phyloP scores from a whole-genome alignment of 2,113 vertebrate genomes.

The Alligator mississippiensis region DNA sequence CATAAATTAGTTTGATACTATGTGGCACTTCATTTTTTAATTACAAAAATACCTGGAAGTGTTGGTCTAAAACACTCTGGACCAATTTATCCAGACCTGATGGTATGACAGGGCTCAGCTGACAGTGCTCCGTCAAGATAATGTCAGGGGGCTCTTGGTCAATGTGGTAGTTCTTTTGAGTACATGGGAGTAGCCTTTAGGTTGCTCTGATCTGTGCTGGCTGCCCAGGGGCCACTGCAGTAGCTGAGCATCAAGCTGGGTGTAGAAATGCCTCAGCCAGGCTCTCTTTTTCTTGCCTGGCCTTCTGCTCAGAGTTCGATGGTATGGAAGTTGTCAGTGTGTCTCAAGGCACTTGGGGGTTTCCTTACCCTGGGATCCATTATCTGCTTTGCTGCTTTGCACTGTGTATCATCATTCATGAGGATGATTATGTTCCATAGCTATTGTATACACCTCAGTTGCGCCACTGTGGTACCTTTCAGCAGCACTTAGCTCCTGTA shows the following conservation, averaged over 20 bases:
- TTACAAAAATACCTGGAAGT: background rate
- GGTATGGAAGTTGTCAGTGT: background rate
- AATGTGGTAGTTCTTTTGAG: background rate
- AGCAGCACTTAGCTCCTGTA: background rate
- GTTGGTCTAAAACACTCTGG: accelerated
- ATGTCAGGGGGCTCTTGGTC: background rate
- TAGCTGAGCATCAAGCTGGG: background rate
- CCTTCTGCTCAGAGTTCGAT: background rate
- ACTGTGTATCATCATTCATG: background rate
- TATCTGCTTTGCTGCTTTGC: background rate
- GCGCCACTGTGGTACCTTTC: background rate
- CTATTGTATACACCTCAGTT: background rate
- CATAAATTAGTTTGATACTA: background rate
- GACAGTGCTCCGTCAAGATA: background rate
- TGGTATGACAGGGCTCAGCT: background rate
- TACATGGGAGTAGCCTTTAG: background rate
- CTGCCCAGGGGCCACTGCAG: background rate
- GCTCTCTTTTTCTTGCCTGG: background rate
- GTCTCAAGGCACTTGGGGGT: background rate
- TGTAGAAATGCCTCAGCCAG: background rate
- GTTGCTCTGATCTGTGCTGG: background rate
- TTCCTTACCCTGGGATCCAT: background rate
- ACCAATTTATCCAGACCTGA: background rate
- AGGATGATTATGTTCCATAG: background rate
- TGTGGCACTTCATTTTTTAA: background rate